Evolutionary conservation across 2,888 invertebrate species (phyloP).

Genomic region (Chrysolina haemoptera): DNA sequence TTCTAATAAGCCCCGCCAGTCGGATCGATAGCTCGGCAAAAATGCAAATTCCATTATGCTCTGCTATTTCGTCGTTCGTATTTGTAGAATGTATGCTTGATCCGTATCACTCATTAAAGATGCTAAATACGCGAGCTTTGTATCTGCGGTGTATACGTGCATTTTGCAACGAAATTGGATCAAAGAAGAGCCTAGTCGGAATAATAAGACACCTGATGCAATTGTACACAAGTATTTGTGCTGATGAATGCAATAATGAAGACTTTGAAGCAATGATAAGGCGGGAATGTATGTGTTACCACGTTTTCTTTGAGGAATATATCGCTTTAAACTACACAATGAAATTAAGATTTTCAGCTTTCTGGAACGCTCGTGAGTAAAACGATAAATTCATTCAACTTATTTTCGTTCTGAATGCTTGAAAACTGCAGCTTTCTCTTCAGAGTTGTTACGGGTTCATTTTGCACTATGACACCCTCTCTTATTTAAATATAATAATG

Average conservation of each 20-base stretch:
- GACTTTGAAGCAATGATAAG: not conserved
- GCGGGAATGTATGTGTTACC: not conserved
- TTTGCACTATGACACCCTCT: no score
- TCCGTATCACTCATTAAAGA: conserved; percentile 26
- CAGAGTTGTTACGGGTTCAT: no score
- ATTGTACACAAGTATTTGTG: not conserved
- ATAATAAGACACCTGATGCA: conserved; percentile 1
- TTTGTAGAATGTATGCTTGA: conserved; percentile 24
- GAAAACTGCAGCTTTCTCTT: no score
- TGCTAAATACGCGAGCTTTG: conserved; percentile 26
- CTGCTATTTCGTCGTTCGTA: conserved; percentile 27
- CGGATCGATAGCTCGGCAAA: conserved; percentile 32
- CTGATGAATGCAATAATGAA: not conserved
- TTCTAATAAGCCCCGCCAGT: conserved; percentile 28
- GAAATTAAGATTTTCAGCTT: not conserved
- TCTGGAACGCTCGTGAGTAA: no score
- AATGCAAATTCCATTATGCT: conserved; percentile 34
- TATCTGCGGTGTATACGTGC: conserved; percentile 5
- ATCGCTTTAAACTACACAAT: not conserved
- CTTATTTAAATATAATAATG: no score
- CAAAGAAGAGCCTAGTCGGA: conserved; percentile 10
- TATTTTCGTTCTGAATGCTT: no score
- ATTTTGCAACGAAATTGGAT: conserved; percentile 7
- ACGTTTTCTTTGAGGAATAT: not conserved
- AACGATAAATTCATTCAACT: no score